A percentile compares a stretch with the other conserved stretches of the same genome.
Conservation (phyloP, 2,113 vertebrate genomes). For the Mormoops blainvillei region DNA sequence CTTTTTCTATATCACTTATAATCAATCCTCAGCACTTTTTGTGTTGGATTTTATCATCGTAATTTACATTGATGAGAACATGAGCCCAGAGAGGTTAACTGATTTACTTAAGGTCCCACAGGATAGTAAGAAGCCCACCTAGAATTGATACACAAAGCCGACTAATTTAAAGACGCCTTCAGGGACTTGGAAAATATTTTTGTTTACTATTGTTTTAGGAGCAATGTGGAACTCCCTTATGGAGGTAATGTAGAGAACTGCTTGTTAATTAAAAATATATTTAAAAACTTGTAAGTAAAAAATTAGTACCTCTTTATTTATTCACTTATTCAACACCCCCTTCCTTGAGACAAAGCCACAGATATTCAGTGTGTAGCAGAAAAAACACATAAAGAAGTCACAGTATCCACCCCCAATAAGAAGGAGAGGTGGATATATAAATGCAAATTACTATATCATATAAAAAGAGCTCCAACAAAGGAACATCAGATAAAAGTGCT, state of each 20-base stretch:
- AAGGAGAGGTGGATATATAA: background rate
- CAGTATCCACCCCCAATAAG: background rate
- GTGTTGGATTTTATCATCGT: background rate
- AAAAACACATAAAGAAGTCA: background rate
- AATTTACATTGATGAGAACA: background rate
- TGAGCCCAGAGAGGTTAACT: background rate
- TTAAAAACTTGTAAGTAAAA: constrained; percentile 34
- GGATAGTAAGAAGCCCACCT: background rate
- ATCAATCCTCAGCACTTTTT: background rate
- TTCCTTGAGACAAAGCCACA: background rate
- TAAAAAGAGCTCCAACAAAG: background rate
- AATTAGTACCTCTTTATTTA: background rate
- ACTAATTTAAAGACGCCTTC: constrained; percentile 5
- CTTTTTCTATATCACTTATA: background rate
- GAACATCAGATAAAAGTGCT: background rate
- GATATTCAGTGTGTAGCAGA: background rate
- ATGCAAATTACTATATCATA: background rate
- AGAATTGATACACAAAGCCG: background rate
- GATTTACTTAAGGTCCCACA: background rate
- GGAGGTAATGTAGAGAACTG: background rate
- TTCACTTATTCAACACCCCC: background rate
- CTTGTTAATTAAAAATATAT: constrained; percentile 23
- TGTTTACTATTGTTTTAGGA: background rate
- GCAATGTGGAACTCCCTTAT: background rate
- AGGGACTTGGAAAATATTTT: background rate